These are phyloP conservation scores for Anoplolepis gracilipes DNA, from an alignment of 1,140 invertebrate genomes.

Conservation along the genomic window DNA sequence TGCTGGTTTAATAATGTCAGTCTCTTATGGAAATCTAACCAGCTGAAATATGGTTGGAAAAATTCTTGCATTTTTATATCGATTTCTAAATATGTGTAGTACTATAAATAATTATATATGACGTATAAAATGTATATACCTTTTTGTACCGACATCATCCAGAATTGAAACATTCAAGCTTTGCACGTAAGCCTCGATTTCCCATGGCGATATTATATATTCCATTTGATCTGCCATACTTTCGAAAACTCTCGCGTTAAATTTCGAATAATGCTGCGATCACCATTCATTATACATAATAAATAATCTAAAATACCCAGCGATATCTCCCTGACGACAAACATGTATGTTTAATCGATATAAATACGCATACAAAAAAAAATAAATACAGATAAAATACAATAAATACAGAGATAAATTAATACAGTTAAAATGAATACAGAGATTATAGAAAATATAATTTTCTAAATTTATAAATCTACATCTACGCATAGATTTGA, in stretches of 20 bases:
- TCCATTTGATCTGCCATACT: constrained; percentile 80
- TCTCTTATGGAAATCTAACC: constrained; percentile 92
- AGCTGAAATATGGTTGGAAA: constrained; percentile 87
- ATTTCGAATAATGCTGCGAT: not conserved
- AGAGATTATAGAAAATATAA: no score
- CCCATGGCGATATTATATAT: constrained; percentile 84
- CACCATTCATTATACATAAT: not conserved
- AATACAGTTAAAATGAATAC: no score
- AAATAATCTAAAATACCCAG: not conserved
- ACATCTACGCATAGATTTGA: no score
- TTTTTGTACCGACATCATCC: constrained; percentile 84
- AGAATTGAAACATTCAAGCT: constrained; percentile 83
- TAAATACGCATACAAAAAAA: no score
- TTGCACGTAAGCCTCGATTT: constrained; percentile 86
- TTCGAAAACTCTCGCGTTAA: not conserved
- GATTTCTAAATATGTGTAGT: constrained; percentile 25
- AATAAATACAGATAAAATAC: no score
- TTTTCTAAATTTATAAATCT: no score
- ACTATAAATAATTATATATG: constrained; percentile 5
- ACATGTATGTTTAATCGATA: not conserved
- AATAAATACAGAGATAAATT: no score
- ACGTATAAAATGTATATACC: constrained; percentile 76
- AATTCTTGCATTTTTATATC: constrained; percentile 50
- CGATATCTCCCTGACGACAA: not conserved
- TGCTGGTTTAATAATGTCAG: constrained; percentile 93